Conservation (phyloP, 2,113 vertebrate genomes). For the Ciconia stormi region DNA sequence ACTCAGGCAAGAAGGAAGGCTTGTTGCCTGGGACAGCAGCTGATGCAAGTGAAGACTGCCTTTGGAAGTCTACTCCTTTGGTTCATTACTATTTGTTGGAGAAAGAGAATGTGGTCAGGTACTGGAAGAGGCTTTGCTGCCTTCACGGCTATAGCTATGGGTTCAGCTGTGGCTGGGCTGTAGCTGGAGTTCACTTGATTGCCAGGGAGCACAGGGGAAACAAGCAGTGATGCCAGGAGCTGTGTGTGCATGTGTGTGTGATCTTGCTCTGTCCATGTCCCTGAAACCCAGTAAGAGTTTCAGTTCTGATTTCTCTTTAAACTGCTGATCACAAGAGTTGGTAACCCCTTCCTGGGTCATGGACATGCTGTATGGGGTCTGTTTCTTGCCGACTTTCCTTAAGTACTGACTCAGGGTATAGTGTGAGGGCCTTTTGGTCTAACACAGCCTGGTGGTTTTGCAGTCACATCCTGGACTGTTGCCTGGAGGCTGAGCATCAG, state of each 20-base stretch:
- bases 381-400: background rate
- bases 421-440: background rate
- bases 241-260: background rate
- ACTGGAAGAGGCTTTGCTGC: background rate
- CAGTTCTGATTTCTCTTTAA: background rate
- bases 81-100: background rate
- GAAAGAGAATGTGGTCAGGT: background rate
- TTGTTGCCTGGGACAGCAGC: conserved; percentile 8
- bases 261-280: rapidly evolving
- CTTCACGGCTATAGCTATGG: background rate
- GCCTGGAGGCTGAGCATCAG: background rate
- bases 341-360: background rate
- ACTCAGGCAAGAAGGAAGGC: background rate
- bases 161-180: background rate
- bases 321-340: background rate
- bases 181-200: background rate
- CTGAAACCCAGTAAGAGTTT: background rate
- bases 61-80: background rate
- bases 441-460: background rate
- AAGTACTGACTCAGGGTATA: rapidly evolving
- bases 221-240: background rate
- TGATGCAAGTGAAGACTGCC: background rate
- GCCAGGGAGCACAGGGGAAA: background rate
- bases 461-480: background rate
- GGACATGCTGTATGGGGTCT: background rate